phyloP scores from a whole-genome alignment of 2,113 vertebrate species.

The Anhinga rufa region DNA sequence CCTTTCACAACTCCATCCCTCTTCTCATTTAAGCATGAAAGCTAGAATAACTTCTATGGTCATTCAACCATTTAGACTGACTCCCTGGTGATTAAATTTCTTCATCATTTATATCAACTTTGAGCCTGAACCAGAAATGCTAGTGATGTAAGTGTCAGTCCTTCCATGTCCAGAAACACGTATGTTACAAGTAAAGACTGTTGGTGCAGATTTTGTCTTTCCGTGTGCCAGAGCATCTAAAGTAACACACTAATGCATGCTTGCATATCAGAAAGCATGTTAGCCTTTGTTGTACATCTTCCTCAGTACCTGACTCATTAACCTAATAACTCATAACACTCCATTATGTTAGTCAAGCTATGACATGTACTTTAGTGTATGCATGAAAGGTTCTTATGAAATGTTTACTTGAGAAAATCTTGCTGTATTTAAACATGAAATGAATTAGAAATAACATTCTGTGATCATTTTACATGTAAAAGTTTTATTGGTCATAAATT shows the following conservation, averaged over 20 bases:
- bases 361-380: constrained; percentile 26
- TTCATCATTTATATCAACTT: background rate
- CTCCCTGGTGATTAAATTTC: background rate
- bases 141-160: background rate
- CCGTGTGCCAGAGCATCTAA: background rate
- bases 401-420: constrained; percentile 29
- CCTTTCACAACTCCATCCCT: background rate
- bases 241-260: constrained; percentile 3
- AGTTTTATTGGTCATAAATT: background rate
- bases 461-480: background rate
- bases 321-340: constrained; percentile 62
- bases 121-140: background rate
- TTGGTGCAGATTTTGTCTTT: constrained; percentile 7
- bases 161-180: background rate
- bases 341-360: constrained; percentile 42
- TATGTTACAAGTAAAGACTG: background rate
- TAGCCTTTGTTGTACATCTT: constrained; percentile 45
- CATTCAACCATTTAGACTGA: background rate
- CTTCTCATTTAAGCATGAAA: background rate
- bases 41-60: background rate
- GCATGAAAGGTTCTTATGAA: background rate
- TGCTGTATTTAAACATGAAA: background rate
- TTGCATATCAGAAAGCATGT: constrained; percentile 7
- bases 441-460: constrained; percentile 8
- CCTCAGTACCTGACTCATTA: constrained; percentile 46